phyloP scores from a whole-genome alignment of 1,140 invertebrate species.

The Zaprionus kolodkinae region DNA sequence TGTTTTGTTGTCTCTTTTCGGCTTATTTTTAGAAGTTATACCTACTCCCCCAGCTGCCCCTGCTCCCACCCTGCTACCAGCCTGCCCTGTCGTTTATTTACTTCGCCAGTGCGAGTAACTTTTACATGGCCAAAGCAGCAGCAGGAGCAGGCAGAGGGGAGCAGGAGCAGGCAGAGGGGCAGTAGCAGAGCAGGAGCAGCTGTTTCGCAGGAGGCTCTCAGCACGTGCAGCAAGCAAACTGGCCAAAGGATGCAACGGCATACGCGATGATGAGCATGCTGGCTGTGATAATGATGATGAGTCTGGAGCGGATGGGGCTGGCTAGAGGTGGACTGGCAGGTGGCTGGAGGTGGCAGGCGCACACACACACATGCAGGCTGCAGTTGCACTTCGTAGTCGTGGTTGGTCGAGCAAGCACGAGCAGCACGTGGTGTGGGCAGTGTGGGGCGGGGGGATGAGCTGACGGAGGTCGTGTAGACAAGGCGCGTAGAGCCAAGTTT shows the following conservation, averaged over 20 bases:
- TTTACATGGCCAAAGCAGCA: conserved; percentile 61
- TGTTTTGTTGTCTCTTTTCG: conserved; percentile 82
- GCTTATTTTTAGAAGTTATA: conserved; percentile 79
- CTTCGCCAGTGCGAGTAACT: conserved; percentile 67
- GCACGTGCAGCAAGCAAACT: conserved; percentile 82
- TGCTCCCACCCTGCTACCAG: neutral
- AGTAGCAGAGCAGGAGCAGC: conserved; percentile 56
- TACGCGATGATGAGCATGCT: conserved; percentile 44
- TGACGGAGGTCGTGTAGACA: conserved; percentile 77
- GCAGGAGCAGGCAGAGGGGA: conserved; percentile 15
- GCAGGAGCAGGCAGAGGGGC: neutral
- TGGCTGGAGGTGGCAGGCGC: conserved; percentile 6
- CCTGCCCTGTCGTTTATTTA: conserved; percentile 60
- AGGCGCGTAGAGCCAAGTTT: conserved; percentile 80
- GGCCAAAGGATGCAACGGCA: conserved; percentile 40
- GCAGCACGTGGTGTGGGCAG: conserved; percentile 11
- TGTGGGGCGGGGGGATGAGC: neutral
- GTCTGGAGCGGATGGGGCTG: conserved; percentile 36
- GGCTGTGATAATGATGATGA: conserved; percentile 30
- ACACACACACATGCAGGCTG: conserved; percentile 5
- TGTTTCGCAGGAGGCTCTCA: conserved; percentile 73
- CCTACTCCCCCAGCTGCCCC: conserved; percentile 26
- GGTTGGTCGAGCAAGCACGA: conserved; percentile 62
- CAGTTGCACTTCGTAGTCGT: conserved; percentile 43
- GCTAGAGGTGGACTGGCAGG: conserved; percentile 44